Evolutionary conservation across 1,140 invertebrate genomes (phyloP).

Genomic region (Megathymus violae): DNA sequence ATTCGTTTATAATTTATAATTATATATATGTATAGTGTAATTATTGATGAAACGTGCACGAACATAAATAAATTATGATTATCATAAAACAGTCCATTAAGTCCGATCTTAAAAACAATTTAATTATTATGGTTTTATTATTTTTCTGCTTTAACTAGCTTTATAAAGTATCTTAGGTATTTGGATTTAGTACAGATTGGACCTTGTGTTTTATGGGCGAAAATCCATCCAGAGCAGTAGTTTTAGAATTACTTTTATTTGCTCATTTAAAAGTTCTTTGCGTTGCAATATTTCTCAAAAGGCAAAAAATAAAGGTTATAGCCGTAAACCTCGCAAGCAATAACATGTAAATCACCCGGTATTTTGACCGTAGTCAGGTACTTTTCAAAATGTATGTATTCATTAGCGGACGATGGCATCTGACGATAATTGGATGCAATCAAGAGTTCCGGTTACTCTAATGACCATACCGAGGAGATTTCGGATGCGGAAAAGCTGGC

Average conservation of each 20-base stretch:
- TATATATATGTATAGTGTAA: no score
- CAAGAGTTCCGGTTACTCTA: slow-evolving; percentile 26
- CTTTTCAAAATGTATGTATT: slow-evolving; percentile 22
- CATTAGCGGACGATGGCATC: slow-evolving; percentile 1
- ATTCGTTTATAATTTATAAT: neutral
- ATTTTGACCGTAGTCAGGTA: slow-evolving; percentile 20
- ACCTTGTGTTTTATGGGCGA: no score
- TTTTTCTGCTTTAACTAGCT: no score
- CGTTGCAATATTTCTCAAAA: neutral
- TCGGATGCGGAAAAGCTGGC: slow-evolving; percentile 7
- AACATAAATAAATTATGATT: no score
- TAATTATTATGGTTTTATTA: no score
- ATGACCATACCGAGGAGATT: slow-evolving; percentile 16
- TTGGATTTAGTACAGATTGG: no score
- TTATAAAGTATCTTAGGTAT: no score
- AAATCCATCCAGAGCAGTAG: no score
- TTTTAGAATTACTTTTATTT: neutral
- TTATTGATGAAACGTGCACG: no score
- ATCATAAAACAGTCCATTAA: no score
- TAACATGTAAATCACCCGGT: slow-evolving; percentile 15
- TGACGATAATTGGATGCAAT: slow-evolving; percentile 27
- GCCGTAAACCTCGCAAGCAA: slow-evolving; percentile 14
- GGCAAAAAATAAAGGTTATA: neutral
- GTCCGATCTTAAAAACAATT: no score
- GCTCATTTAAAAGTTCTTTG: neutral